Percentiles rank a stretch among this genome's conserved stretches.
Conservation (phyloP, 2,797 vertebrate genomes). For the Tragelaphus oryx region DNA sequence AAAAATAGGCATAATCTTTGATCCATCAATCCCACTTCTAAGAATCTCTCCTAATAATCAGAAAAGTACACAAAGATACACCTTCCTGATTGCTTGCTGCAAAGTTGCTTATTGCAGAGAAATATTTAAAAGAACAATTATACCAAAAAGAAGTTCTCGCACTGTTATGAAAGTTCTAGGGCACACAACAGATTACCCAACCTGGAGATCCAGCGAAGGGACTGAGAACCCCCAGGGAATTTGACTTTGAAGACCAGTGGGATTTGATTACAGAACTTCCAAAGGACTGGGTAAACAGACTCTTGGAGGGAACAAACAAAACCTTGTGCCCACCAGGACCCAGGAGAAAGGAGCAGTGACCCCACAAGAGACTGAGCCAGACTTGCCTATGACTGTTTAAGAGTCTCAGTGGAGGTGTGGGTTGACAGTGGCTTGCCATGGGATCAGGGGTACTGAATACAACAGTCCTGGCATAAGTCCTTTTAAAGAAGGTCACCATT, state of each 20-base stretch:
- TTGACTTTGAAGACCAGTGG: neutral
- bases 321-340: neutral
- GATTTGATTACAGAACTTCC: neutral
- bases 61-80: neutral
- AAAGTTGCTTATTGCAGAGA: neutral
- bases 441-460: neutral
- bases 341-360: neutral
- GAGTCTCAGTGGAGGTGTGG: neutral
- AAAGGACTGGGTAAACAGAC: neutral
- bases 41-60: neutral
- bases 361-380: neutral
- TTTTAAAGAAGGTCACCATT: neutral
- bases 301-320: neutral
- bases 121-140: neutral
- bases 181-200: neutral
- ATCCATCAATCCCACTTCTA: neutral
- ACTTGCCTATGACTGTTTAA: neutral
- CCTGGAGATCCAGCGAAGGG: neutral
- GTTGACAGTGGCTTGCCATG: neutral
- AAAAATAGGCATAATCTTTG: neutral
- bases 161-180: neutral
- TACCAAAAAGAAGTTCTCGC: neutral
- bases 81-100: neutral
- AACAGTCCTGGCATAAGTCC: neutral
- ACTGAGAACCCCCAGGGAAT: neutral